phyloP scores from a whole-genome alignment of 2,797 vertebrate genomes.

The Holocentrus rufus region DNA sequence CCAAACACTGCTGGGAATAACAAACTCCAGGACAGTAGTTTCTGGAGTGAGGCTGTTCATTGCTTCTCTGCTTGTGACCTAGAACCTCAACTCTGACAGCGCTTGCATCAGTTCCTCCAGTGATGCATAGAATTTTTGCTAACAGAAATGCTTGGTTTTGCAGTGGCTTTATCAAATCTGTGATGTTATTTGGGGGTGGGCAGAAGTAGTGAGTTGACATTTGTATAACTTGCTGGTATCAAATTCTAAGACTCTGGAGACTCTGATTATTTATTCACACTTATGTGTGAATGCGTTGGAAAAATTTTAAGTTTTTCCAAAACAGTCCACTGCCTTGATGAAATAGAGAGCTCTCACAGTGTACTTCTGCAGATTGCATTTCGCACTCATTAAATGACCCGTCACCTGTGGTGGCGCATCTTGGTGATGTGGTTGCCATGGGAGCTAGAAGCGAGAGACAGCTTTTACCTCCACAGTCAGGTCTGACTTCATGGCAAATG shows the following conservation, averaged over 20 bases:
- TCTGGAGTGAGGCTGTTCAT: not conserved
- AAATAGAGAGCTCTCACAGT: constrained; percentile 40
- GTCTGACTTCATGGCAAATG: constrained; percentile 78
- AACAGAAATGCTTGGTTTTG: too few species aligned
- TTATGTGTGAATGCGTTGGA: not conserved
- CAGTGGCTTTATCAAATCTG: too few species aligned
- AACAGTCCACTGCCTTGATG: constrained; percentile 26
- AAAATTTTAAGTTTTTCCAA: not conserved
- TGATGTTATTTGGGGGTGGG: too few species aligned
- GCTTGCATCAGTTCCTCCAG: too few species aligned
- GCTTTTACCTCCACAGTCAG: constrained; percentile 72
- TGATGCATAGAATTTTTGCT: not conserved
- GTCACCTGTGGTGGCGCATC: constrained; percentile 59
- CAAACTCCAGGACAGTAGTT: not conserved
- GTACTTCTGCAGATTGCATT: constrained; percentile 56
- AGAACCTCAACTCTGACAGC: constrained; percentile 11
- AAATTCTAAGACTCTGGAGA: not conserved
- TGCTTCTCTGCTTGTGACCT: constrained; percentile 19
- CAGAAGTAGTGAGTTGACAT: too few species aligned
- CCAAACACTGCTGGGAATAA: not conserved
- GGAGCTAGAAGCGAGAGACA: constrained; percentile 57
- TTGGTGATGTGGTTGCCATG: constrained; percentile 66
- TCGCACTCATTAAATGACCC: constrained; percentile 66
- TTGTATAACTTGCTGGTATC: not conserved
- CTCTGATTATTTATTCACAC: not conserved